Evolutionary conservation across 2,797 vertebrate genomes (phyloP), one percentile per base, ranked within the genome.

Genomic region (Pipistrellus pipistrellus): DNA sequence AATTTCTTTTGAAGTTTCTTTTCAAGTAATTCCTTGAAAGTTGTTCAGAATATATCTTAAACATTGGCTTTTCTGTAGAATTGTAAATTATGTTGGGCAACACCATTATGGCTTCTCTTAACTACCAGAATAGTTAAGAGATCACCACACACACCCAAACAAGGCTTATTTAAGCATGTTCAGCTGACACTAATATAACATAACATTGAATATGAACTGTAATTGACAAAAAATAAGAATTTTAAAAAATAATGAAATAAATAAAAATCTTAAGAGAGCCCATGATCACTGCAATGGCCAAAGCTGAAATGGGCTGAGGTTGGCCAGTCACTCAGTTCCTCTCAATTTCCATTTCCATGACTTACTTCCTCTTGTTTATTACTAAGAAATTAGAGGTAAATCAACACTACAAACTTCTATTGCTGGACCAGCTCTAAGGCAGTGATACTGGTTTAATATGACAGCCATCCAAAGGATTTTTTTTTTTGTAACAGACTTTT

Each of bases 31-130:
- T 75, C 27, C 44, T 51, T 51, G 10, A 51, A 51, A 48, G 30
- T 76, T 32, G 30, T 18, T 32, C 30, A 76, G 73, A 32, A 30
- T 51, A 51, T 21, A 35, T 77, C 48, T 55, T 21, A 53, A 23
- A 51, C 11, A 53, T 77, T 77, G 10, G 21, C 32, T 38, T 86
- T 92, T 93, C 75, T 85, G 6, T 46, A 92, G 41, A 92, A 13
- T n/a, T 88, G 12, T n/a, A 95, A 93, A 88, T 86, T 75, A 78
- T 53, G 4, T 75, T 71, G 78, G 21, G 35, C 81, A 46, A 71
- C 30, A 88, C 41, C 27, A 44, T 59, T 93, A 27, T 91, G 48
- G 51, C 35, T 87, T 87, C 51, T 92, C 53, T 35, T 94, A 88
- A 72, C 62, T 14, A 90, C 27, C 30, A 87, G 55, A 93, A 84